A percentile compares a stretch with the other conserved stretches of the same genome.
Conservation (phyloP, 2,797 vertebrate species). For the Darevskia mixta region DNA sequence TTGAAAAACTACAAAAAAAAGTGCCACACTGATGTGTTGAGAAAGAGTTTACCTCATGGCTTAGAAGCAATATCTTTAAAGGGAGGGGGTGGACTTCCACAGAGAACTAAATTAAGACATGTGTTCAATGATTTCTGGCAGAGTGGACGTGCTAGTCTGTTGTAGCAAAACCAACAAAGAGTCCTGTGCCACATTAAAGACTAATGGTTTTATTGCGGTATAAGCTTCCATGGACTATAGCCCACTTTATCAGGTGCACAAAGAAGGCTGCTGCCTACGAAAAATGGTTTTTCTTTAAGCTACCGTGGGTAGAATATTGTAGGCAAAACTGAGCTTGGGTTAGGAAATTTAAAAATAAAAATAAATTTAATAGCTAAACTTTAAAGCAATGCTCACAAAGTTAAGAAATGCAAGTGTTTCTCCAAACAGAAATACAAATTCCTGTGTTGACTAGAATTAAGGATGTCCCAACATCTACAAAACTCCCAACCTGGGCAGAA, state of each 20-base stretch:
- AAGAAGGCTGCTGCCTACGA: not conserved
- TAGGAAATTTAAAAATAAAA: not conserved
- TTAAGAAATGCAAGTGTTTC: constrained; percentile 40
- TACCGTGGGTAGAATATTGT: not conserved
- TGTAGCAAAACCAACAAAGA: constrained; percentile 28
- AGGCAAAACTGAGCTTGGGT: not conserved
- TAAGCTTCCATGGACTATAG: constrained; percentile 12
- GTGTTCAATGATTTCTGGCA: constrained; percentile 35
- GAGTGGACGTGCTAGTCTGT: constrained; percentile 9
- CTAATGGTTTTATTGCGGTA: constrained; percentile 27
- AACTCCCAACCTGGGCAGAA: not conserved
- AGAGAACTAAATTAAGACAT: constrained; percentile 54
- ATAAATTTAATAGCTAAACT: not conserved
- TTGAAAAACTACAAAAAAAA: constrained; percentile 65
- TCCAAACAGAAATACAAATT: constrained; percentile 23
- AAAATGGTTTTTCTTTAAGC: not conserved
- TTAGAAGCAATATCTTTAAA: constrained; percentile 50
- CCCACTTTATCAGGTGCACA: not conserved
- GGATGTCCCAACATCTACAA: not conserved
- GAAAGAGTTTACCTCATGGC: constrained; percentile 50
- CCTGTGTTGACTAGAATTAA: not conserved
- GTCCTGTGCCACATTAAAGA: not conserved
- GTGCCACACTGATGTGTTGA: constrained; percentile 60
- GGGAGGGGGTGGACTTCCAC: constrained; percentile 21
- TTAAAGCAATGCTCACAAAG: constrained; percentile 40